Evolutionary conservation across 2,797 vertebrate species (phyloP).

Genomic region (Tauraco hartlaubi): DNA sequence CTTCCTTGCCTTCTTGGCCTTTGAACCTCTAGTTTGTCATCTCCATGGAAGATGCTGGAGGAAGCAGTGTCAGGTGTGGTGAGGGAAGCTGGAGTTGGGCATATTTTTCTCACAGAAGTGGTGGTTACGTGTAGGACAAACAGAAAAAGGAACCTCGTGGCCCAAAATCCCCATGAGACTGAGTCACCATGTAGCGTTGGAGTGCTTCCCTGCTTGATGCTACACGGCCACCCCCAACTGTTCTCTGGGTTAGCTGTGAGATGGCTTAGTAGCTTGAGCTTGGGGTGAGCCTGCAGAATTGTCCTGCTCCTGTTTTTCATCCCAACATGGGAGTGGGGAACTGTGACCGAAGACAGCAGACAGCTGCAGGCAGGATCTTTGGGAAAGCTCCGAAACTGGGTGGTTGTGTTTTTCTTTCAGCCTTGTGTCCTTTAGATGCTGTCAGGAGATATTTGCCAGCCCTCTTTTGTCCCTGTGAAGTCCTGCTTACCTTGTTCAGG

Average conservation of each 20-base stretch:
- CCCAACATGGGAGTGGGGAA: fast-evolving
- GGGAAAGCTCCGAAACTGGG: background rate
- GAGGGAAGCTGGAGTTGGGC: background rate
- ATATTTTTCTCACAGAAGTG: background rate
- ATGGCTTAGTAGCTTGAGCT: background rate
- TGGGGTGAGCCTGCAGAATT: background rate
- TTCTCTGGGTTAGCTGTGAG: background rate
- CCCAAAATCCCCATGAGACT: background rate
- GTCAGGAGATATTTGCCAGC: background rate
- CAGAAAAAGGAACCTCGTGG: background rate
- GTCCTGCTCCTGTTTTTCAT: background rate
- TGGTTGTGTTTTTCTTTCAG: background rate
- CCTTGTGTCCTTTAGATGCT: background rate
- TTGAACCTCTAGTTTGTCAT: background rate
- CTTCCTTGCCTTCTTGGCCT: background rate
- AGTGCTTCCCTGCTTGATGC: background rate
- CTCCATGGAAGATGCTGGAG: fast-evolving
- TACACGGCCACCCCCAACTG: background rate
- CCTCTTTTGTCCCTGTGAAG: background rate
- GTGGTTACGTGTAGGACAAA: background rate
- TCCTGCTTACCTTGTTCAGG: background rate
- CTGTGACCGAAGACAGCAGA: background rate
- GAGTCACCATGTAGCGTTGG: background rate
- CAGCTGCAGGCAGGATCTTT: background rate
- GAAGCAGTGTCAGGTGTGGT: background rate